Conservation (phyloP, 2,797 vertebrate genomes). For the Phoeniculus purpureus region DNA sequence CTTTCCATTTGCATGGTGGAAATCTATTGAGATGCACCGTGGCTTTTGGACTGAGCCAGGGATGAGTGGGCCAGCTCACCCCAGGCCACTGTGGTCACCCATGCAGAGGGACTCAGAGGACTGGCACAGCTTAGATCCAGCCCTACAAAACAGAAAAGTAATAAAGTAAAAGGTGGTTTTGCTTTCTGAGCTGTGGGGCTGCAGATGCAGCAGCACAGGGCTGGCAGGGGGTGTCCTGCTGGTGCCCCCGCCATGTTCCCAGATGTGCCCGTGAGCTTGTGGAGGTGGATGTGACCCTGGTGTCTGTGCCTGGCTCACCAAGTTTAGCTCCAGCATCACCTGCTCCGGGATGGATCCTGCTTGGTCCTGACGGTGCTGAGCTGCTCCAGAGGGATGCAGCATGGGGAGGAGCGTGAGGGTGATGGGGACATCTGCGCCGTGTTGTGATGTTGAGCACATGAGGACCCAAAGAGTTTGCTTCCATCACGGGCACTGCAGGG, state of each 20-base stretch:
- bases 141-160: neutral
- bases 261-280: neutral
- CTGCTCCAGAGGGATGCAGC: rapidly evolving
- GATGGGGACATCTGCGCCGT: neutral
- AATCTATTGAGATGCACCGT: neutral
- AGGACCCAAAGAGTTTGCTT: neutral
- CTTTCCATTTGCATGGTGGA: neutral
- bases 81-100: neutral
- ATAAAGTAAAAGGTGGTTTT: neutral
- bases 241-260: neutral
- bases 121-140: neutral
- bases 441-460: rapidly evolving
- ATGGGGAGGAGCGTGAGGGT: neutral
- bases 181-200: neutral
- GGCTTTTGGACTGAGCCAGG: neutral
- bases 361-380: neutral
- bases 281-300: neutral
- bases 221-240: neutral
- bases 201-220: rapidly evolving
- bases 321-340: neutral
- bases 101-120: neutral
- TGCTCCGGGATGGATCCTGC: neutral
- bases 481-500: neutral
- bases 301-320: neutral
- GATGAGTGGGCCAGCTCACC: neutral